A percentile compares a stretch with the other conserved stretches of the same genome.
These are phyloP conservation scores for Jacana jacana DNA, from an alignment of 2,113 vertebrate species.

Conservation along the genomic window DNA sequence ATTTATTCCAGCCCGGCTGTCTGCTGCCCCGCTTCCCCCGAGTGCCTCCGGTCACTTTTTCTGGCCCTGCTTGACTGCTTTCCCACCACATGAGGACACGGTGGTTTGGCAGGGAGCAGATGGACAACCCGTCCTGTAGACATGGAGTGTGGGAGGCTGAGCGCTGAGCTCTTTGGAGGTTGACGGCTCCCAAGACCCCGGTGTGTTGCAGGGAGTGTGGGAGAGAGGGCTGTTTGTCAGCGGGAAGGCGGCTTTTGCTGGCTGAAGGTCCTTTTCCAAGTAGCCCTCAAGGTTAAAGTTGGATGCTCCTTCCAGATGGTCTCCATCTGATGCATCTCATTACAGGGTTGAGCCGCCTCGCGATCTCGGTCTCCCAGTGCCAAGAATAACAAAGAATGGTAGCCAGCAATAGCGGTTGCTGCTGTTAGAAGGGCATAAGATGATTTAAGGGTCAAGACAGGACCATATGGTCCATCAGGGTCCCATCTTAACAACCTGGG, in stretches of 20 bases:
- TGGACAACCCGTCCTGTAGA: conserved; percentile 2
- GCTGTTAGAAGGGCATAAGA: conserved; percentile 60
- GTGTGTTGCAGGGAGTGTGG: not conserved
- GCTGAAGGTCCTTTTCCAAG: conserved; percentile 69
- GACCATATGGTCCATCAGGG: conserved; percentile 71
- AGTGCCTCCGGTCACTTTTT: not conserved
- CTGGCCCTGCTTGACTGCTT: not conserved
- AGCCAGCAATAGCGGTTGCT: conserved; percentile 58
- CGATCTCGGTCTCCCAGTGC: conserved; percentile 58
- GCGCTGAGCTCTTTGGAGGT: conserved; percentile 22
- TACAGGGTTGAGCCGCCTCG: conserved; percentile 61
- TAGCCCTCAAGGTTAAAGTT: conserved; percentile 78
- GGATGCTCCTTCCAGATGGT: conserved; percentile 78
- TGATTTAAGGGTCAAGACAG: conserved; percentile 73
- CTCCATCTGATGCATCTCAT: conserved; percentile 76
- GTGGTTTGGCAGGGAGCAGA: conserved; percentile 54
- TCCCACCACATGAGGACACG: not conserved
- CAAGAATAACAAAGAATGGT: conserved; percentile 73
- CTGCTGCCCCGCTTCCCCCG: not conserved
- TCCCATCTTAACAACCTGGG: not conserved
- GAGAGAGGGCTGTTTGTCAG: conserved; percentile 5
- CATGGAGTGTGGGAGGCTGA: not conserved
- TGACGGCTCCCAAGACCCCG: conserved; percentile 11
- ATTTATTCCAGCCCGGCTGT: conserved; percentile 31
- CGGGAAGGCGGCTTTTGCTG: conserved; percentile 8